Conservation (phyloP, 2,888 invertebrate genomes). For the Melipona beecheii region DNA sequence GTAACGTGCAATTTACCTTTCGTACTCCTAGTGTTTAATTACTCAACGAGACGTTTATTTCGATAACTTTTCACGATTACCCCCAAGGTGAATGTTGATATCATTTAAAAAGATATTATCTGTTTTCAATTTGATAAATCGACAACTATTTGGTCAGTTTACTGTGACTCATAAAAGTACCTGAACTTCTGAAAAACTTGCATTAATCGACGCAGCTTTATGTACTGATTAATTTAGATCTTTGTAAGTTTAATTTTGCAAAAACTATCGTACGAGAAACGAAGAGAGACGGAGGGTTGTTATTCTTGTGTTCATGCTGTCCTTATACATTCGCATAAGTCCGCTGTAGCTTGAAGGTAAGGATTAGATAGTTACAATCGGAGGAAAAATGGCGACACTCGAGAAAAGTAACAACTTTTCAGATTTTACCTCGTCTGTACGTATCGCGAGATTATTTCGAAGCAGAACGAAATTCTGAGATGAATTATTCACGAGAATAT, state of each 20-base stretch:
- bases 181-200: too few relatives aligned
- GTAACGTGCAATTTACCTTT: conserved; percentile 29
- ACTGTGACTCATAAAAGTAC: neutral
- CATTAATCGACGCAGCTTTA: too few relatives aligned
- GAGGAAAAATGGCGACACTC: neutral
- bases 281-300: too few relatives aligned
- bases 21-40: conserved; percentile 8
- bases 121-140: neutral
- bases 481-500: conserved; percentile 51
- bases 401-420: conserved; percentile 8
- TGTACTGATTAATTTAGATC: too few relatives aligned
- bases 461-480: conserved; percentile 32
- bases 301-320: too few relatives aligned
- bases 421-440: neutral
- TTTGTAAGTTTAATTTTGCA: too few relatives aligned
- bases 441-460: conserved; percentile 28
- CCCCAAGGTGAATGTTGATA: neutral
- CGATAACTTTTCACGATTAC: neutral
- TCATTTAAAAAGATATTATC: neutral
- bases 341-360: too few relatives aligned
- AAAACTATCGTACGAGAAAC: too few relatives aligned
- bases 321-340: too few relatives aligned
- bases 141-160: neutral
- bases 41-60: neutral
- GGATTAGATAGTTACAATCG: conserved; percentile 3